phyloP scores from a whole-genome alignment of 1,140 invertebrate species.

The Brachionus sp. region DNA sequence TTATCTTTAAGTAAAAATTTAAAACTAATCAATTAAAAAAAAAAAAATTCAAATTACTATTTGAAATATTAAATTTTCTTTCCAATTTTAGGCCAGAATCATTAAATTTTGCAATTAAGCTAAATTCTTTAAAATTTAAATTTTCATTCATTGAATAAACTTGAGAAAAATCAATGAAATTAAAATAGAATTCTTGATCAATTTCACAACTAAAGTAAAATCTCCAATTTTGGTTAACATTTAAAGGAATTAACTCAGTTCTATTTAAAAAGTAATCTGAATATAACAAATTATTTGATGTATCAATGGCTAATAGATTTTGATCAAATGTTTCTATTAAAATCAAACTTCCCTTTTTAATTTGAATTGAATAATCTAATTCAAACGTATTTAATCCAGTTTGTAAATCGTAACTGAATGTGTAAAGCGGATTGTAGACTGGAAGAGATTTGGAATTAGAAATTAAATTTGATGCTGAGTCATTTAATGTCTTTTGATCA shows the following conservation, averaged over 20 bases:
- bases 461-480: neutral
- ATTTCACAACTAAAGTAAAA: conserved; percentile 3
- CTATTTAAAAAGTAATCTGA: neutral
- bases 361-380: neutral
- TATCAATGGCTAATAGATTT: neutral
- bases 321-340: neutral
- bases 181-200: neutral
- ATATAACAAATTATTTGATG: neutral
- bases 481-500: neutral
- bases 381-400: neutral
- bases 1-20: neutral
- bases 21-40: neutral
- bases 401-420: neutral
- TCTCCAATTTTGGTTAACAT: conserved; percentile 10
- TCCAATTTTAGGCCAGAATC: neutral
- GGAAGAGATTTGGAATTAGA: neutral
- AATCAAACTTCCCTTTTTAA: neutral
- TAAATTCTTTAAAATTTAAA: neutral
- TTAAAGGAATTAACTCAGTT: neutral
- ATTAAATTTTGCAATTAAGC: neutral
- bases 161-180: neutral
- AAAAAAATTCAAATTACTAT: neutral
- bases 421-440: neutral
- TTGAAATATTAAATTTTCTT: neutral
- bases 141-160: neutral